phyloP scores from a whole-genome alignment of 2,113 vertebrate genomes.

The Maccullochella peelii region DNA sequence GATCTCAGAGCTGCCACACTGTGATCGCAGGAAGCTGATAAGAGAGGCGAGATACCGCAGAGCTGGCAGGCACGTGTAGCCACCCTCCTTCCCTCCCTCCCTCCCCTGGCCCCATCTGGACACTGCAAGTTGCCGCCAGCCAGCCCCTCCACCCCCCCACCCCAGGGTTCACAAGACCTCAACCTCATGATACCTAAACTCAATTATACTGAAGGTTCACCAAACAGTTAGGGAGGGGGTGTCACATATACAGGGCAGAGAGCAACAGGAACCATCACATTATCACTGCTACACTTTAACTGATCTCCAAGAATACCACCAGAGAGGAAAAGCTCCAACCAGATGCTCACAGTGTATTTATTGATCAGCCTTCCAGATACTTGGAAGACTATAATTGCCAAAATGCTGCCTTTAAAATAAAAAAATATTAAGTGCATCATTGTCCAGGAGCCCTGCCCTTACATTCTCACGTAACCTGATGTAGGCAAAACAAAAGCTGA shows the following conservation, averaged over 20 bases:
- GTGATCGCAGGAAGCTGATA: conserved; percentile 73
- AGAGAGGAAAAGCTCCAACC: background rate
- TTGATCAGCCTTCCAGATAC: background rate
- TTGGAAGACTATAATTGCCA: background rate
- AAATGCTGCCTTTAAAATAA: background rate
- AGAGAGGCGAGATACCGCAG: conserved; percentile 31
- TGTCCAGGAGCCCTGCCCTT: background rate
- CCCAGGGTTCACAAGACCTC: conserved; percentile 54
- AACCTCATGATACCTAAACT: conserved; percentile 71
- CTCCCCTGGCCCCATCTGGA: conserved; percentile 23
- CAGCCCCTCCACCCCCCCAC: background rate
- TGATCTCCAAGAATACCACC: background rate
- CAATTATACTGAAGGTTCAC: conserved; percentile 55
- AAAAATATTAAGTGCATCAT: background rate
- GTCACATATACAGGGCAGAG: conserved; percentile 12
- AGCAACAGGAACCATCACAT: conserved; percentile 32
- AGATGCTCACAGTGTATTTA: background rate
- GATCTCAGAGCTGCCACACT: conserved; percentile 42
- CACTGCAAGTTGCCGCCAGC: conserved; percentile 28
- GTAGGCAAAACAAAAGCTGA: background rate
- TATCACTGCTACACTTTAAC: conserved; percentile 22
- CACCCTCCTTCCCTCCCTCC: conserved; percentile 23
- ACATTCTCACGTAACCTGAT: background rate
- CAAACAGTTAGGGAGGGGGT: conserved; percentile 37
- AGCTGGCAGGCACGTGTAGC: conserved; percentile 46